Conservation (phyloP, 2,797 vertebrate genomes). For the Macrochelys suwanniensis region DNA sequence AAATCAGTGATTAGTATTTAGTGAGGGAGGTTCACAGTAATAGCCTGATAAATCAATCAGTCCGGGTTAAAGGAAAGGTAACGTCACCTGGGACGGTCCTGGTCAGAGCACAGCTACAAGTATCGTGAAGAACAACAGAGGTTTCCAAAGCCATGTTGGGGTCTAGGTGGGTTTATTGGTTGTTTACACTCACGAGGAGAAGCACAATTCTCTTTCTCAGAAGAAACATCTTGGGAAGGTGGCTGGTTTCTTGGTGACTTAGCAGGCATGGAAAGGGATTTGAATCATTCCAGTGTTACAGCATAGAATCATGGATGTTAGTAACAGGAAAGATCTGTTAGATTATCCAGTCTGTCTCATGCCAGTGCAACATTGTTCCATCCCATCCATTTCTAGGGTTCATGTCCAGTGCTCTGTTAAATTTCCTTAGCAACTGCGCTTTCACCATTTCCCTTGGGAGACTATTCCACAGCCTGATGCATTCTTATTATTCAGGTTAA, state of each 20-base stretch:
- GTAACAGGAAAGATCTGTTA: too few species aligned
- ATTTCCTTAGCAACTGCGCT: too few species aligned
- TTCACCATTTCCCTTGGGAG: too few species aligned
- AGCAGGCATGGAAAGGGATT: not conserved
- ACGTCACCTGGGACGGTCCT: not conserved
- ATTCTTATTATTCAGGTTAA: too few species aligned
- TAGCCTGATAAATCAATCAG: not conserved
- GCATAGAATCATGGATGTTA: not conserved
- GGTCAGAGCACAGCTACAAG: not conserved
- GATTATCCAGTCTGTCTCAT: too few species aligned
- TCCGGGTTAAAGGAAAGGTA: not conserved
- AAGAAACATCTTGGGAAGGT: not conserved
- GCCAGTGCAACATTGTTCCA: too few species aligned
- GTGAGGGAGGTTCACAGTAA: not conserved
- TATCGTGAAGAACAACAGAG: not conserved
- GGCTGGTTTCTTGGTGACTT: not conserved
- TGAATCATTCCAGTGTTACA: not conserved
- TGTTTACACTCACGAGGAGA: not conserved
- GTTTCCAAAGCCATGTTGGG: not conserved
- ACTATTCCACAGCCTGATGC: too few species aligned
- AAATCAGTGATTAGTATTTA: not conserved
- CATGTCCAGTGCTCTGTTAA: too few species aligned
- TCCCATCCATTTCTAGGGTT: too few species aligned
- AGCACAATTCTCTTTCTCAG: not conserved
- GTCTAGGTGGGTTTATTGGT: not conserved